Percentiles rank a stretch among this genome's conserved stretches.
These are phyloP conservation scores for Altica lythri DNA, from an alignment of 2,888 invertebrate genomes.

Conservation along the genomic window DNA sequence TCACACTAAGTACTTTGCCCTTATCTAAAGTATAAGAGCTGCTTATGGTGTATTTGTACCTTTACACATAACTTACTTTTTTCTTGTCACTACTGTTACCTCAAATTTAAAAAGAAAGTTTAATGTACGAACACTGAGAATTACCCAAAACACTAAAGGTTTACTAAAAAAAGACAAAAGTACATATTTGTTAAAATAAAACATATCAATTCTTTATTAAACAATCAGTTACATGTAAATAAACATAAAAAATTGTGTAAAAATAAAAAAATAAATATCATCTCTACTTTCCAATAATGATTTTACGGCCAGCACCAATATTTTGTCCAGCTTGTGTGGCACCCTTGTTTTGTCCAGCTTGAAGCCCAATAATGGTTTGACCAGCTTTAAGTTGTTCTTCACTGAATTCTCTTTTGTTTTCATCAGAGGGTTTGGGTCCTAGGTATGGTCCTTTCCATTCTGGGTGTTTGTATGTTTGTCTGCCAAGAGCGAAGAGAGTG, in stretches of 20 bases:
- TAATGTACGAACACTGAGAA: too few species aligned
- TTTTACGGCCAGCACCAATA: slow-evolving; percentile 88
- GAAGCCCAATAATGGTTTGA: slow-evolving; percentile 88
- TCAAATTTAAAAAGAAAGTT: too few species aligned
- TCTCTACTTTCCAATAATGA: slow-evolving; percentile 82
- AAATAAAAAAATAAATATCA: slow-evolving; percentile 8
- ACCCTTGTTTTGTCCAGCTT: slow-evolving; percentile 96
- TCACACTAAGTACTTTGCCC: too few species aligned
- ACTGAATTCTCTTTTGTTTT: slow-evolving; percentile 91
- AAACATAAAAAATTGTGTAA: slow-evolving; percentile 25
- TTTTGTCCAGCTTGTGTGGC: slow-evolving; percentile 91
- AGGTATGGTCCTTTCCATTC: slow-evolving; percentile 75
- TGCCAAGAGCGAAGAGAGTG: slow-evolving; percentile 83
- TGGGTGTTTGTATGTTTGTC: slow-evolving; percentile 55
- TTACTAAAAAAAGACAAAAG: slow-evolving; percentile 21
- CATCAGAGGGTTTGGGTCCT: slow-evolving; percentile 93
- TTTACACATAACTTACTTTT: too few species aligned
- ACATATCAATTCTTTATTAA: slow-evolving; percentile 30
- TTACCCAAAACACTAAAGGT: too few species aligned
- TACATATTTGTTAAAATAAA: slow-evolving; percentile 30
- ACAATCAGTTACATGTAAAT: slow-evolving; percentile 39
- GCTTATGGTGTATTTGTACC: too few species aligned
- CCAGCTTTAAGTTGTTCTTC: slow-evolving; percentile 91
- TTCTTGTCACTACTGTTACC: too few species aligned
- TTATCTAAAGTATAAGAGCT: too few species aligned